These are phyloP conservation scores for Balearica regulorum DNA, from an alignment of 2,797 vertebrate genomes.

Conservation along the genomic window DNA sequence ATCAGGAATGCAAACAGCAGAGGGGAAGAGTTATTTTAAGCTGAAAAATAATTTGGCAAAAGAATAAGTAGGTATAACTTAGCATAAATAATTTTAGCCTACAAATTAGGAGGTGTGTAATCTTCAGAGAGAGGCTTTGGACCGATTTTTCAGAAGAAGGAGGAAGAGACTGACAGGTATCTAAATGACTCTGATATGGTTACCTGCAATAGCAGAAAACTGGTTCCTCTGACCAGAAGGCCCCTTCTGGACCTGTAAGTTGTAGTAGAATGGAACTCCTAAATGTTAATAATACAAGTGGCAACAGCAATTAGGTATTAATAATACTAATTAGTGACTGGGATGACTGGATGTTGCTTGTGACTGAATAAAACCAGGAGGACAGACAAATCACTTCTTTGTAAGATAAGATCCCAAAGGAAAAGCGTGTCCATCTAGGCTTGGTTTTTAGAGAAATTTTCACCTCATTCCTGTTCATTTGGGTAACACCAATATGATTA, in stretches of 20 bases:
- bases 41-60: background rate
- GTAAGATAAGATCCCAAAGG: background rate
- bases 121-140: background rate
- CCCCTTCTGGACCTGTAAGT: background rate
- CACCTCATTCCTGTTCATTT: background rate
- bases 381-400: background rate
- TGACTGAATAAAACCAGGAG: background rate
- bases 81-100: background rate
- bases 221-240: background rate
- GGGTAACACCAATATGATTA: background rate
- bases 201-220: background rate
- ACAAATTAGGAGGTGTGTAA: background rate
- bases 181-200: background rate
- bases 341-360: background rate
- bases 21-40: background rate
- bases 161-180: background rate
- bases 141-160: background rate
- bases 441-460: background rate
- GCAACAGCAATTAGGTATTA: background rate
- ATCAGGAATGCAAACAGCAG: background rate
- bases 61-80: background rate
- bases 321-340: background rate
- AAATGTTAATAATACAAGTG: background rate
- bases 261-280: background rate
- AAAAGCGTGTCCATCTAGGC: background rate